These are phyloP conservation scores for Donacobius atricapilla DNA, from an alignment of 2,113 vertebrate species.

Conservation along the genomic window DNA sequence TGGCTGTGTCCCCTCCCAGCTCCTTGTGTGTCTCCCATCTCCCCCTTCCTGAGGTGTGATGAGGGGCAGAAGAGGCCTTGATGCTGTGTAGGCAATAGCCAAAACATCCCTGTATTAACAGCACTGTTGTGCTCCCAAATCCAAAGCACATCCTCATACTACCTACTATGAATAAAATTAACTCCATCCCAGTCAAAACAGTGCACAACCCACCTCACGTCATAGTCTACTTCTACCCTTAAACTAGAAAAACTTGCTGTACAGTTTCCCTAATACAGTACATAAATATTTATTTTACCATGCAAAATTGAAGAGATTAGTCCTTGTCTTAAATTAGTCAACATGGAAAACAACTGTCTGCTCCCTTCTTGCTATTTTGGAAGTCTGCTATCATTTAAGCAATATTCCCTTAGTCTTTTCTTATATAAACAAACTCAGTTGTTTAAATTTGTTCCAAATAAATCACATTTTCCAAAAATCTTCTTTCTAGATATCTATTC, in stretches of 20 bases:
- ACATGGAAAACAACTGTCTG: neutral
- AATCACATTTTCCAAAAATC: neutral
- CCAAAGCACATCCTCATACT: neutral
- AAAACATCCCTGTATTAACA: neutral
- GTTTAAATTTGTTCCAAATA: neutral
- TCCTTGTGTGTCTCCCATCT: neutral
- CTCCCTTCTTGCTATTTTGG: neutral
- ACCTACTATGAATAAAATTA: neutral
- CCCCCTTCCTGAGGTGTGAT: neutral
- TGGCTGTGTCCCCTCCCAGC: neutral
- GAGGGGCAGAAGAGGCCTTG: neutral
- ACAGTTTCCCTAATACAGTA: neutral
- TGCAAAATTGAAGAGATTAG: neutral
- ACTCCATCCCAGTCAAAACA: neutral
- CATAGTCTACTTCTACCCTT: neutral
- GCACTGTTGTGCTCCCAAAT: neutral
- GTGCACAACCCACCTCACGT: accelerated
- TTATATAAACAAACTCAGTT: neutral
- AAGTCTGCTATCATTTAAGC: neutral
- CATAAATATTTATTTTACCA: neutral
- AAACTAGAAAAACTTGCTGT: neutral
- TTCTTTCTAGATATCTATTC: neutral
- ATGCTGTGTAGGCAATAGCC: neutral
- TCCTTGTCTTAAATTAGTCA: neutral
- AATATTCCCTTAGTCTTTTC: neutral